Percentiles rank a stretch among this genome's conserved stretches.
Evolutionary conservation across 53 echinoderm and acorn worm species (phyloP).

Genomic region (Apostichopus leukothele): DNA sequence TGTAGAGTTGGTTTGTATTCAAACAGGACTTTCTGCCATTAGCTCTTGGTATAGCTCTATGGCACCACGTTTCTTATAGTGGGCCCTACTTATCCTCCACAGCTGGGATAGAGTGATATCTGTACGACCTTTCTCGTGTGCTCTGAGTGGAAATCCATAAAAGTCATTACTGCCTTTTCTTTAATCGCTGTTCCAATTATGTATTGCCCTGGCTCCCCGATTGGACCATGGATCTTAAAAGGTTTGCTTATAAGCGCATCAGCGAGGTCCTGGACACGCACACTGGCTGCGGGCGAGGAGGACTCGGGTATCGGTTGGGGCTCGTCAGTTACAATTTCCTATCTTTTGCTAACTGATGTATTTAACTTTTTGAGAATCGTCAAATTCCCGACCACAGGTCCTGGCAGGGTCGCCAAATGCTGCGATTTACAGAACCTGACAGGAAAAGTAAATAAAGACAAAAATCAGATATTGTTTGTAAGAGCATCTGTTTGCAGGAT

Average conservation of each 20-base stretch:
- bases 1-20: no score
- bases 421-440: no score
- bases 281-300: neutral
- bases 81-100: conserved; percentile 39
- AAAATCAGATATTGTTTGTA: no score
- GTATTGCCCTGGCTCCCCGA: conserved; percentile 60
- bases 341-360: neutral
- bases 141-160: conserved; percentile 40
- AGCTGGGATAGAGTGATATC: conserved; percentile 44
- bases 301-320: neutral
- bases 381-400: neutral
- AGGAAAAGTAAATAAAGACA: no score
- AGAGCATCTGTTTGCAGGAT: no score
- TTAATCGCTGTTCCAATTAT: conserved; percentile 48
- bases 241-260: conserved; percentile 40
- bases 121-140: conserved; percentile 47
- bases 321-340: no score
- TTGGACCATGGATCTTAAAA: conserved; percentile 59
- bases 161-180: conserved; percentile 20
- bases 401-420: conserved; percentile 24
- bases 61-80: conserved; percentile 49
- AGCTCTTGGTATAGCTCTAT: conserved; percentile 55
- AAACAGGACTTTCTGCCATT: neutral
- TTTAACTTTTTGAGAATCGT: neutral
- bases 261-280: neutral